Evolutionary conservation across 2,888 invertebrate genomes (phyloP), one percentile per base, ranked within the genome.

Genomic region (Drosophila siamana): DNA sequence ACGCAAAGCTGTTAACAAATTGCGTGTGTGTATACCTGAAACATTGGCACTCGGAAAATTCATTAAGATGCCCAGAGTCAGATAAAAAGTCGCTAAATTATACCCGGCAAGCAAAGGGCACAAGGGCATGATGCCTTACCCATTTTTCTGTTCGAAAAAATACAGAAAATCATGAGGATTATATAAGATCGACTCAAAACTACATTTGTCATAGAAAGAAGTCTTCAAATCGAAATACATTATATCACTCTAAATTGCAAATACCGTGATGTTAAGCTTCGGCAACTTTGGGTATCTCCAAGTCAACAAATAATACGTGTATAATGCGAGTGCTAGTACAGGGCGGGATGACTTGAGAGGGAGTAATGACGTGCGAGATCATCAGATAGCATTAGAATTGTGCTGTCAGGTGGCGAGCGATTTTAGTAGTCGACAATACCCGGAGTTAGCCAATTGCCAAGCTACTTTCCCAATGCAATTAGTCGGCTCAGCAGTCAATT

Each of bases 1-100:
- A 75, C 74, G 71, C 86, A 86, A 81, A 83, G 55, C 80, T 71
- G 85, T 75, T 84, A 88, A 86, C 86, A 88, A 88, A 88, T 86
- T 88, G 86, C 15, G 11, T 43, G 22, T 48, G 8, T 57, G 24
- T 57, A 13, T 52, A 26, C 40, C 50, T 50, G 67, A 66, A 66
- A 65, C 66, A 66, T 47, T 47, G 73, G 59, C 51, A 66, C 55
- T 63, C 64, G 63, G 68, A 64, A 74, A 74, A 77, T 74, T 51
- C 74, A 77, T 72, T 67, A 56, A 82, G 88, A 85, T 87, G 78
- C 78, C 68, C 84, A 69, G 54, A 62, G 33, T 46, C 63, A 65
- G 70, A 74, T 62, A 60, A 60, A 46, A 43, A 59, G 62, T 66
- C 28, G 50, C 30, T 68, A 60, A 67, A 76, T 64, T 80, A 75